A percentile compares a stretch with the other conserved stretches of the same genome.
phyloP scores from a whole-genome alignment of 2,113 vertebrate genomes.

The Apteryx mantelli region DNA sequence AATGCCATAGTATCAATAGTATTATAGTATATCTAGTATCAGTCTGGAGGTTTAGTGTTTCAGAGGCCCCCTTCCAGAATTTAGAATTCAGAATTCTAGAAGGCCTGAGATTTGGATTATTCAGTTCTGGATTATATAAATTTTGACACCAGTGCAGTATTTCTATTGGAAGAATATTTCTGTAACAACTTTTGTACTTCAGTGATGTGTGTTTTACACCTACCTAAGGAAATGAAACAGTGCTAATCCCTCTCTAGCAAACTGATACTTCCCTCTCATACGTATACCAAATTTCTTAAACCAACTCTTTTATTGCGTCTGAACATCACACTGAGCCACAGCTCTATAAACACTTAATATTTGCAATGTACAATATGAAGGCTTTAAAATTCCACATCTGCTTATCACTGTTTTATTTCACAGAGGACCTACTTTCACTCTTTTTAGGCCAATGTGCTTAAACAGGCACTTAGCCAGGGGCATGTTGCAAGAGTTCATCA shows the following conservation, averaged over 20 bases:
- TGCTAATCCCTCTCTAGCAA: background rate
- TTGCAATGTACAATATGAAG: background rate
- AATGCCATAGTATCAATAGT: background rate
- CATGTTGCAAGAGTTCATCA: background rate
- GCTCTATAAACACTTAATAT: background rate
- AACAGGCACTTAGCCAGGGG: background rate
- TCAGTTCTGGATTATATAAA: background rate
- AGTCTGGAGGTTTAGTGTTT: background rate
- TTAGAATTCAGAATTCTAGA: background rate
- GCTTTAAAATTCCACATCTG: background rate
- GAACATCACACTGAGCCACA: background rate
- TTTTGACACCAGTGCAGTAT: background rate
- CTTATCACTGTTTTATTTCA: background rate
- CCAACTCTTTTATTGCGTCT: background rate
- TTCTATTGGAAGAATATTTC: background rate
- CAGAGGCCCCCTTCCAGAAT: background rate
- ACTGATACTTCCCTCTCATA: background rate
- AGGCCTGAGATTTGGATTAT: background rate
- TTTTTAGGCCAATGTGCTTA: background rate
- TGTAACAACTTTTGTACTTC: background rate
- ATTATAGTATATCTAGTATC: background rate
- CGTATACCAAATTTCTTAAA: background rate
- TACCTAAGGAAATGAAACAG: background rate
- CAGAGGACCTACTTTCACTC: background rate
- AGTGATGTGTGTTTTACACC: background rate